A percentile compares a stretch with the other conserved stretches of the same genome.
Evolutionary conservation across 2,888 invertebrate genomes (phyloP).

Genomic region (Chironomus tentans): DNA sequence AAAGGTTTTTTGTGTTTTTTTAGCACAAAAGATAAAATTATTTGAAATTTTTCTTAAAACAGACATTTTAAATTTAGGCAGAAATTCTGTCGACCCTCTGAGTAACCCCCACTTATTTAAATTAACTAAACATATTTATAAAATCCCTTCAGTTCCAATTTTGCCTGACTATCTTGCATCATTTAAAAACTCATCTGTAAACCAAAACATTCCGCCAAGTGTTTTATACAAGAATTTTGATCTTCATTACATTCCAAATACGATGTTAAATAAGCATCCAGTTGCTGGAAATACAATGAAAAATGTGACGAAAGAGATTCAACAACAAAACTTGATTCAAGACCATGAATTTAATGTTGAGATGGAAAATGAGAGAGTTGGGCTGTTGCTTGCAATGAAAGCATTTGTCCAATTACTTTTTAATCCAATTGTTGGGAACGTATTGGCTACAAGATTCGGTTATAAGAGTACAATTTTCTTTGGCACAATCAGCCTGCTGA

Average conservation of each 20-base stretch:
- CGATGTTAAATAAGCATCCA: constrained; percentile 40
- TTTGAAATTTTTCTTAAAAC: no score
- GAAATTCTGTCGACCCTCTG: no score
- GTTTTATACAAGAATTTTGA: constrained; percentile 37
- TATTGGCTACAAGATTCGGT: constrained; percentile 52
- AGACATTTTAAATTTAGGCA: no score
- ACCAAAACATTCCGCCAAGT: constrained; percentile 32
- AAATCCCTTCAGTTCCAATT: constrained; percentile 81
- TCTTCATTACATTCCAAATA: constrained; percentile 31
- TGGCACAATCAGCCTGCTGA: constrained; percentile 57
- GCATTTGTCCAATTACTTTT: constrained; percentile 68
- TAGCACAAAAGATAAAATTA: no score
- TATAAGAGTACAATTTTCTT: constrained; percentile 58
- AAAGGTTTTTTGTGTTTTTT: no score
- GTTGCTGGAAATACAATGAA: constrained; percentile 34
- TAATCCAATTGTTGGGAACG: constrained; percentile 64
- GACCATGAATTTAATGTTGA: constrained; percentile 35
- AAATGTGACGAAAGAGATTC: constrained; percentile 23
- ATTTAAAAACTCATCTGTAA: constrained; percentile 42
- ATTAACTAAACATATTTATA: no score
- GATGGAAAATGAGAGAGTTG: constrained; percentile 57
- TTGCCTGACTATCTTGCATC: constrained; percentile 65
- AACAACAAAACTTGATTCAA: constrained; percentile 26
- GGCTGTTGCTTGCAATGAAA: constrained; percentile 63
- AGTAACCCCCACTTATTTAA: no score